Evolutionary conservation across 2,888 invertebrate species (phyloP).

Genomic region (Incurvaria masculella): DNA sequence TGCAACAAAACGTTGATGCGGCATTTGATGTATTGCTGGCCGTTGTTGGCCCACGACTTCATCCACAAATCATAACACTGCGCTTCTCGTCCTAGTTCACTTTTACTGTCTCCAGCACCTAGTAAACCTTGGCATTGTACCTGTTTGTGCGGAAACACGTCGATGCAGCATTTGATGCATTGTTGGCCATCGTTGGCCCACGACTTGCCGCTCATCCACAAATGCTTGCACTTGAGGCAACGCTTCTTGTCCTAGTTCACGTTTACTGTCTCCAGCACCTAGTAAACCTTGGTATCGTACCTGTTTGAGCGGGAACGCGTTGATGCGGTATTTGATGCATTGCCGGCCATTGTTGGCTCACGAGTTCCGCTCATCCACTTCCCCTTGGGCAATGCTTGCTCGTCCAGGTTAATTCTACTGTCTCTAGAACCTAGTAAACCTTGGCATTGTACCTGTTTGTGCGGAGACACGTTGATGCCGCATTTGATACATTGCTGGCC

Average conservation of each 20-base stretch:
- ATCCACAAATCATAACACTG: no score
- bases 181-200: conserved; percentile 92
- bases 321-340: conserved; percentile 85
- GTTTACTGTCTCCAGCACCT: no score
- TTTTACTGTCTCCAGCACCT: no score
- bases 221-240: conserved; percentile 88
- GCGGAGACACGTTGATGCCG: conserved; percentile 84
- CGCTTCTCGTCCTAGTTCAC: no score
- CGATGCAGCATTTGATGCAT: conserved; percentile 85
- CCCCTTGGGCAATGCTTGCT: conserved; percentile 84
- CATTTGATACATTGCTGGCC: conserved; percentile 90
- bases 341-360: conserved; percentile 92
- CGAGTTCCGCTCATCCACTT: conserved; percentile 94
- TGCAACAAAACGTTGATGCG: conserved; percentile 86
- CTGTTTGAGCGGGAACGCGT: conserved; percentile 90
- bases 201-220: conserved; percentile 91
- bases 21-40: conserved; percentile 88
- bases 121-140: no score
- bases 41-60: conserved; percentile 92
- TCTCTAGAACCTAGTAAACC: no score
- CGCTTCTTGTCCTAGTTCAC: no score
- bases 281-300: no score
- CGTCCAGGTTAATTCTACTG: no score
- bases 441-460: conserved; percentile 90
- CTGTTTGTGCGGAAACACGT: conserved; percentile 90